A percentile compares a stretch with the other conserved stretches of the same genome.
Conservation (phyloP, 2,113 vertebrate species). For the Antennarius striatus region DNA sequence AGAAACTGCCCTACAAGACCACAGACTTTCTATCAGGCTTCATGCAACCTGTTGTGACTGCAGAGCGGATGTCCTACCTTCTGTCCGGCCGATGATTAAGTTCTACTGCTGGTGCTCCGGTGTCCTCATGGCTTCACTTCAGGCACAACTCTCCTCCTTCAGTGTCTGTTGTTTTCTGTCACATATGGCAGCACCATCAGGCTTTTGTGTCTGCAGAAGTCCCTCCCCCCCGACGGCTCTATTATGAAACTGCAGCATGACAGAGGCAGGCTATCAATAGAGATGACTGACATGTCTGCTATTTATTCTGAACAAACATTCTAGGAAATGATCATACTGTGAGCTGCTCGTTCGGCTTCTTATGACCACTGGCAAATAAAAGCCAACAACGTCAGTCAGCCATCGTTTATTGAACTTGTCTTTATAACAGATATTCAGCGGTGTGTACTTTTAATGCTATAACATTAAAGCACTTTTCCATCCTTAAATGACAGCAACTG, state of each 20-base stretch:
- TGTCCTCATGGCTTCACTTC: constrained; percentile 18
- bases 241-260: constrained; percentile 54
- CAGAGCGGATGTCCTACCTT: constrained; percentile 18
- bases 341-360: background rate
- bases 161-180: constrained; percentile 44
- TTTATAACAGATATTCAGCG: constrained; percentile 32
- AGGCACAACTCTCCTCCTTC: constrained; percentile 9
- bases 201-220: constrained; percentile 57
- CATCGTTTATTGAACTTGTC: constrained; percentile 58
- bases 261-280: constrained; percentile 40
- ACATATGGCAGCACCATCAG: constrained; percentile 31
- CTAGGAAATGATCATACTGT: constrained; percentile 6
- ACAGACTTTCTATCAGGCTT: constrained; percentile 32
- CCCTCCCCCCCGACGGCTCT: constrained; percentile 64
- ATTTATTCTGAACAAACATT: constrained; percentile 3
- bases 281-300: constrained; percentile 17
- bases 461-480: constrained; percentile 26
- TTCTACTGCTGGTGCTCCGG: constrained; percentile 31
- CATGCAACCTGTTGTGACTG: background rate
- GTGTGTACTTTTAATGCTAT: constrained; percentile 3
- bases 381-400: constrained; percentile 16
- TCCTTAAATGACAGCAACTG: constrained; percentile 37
- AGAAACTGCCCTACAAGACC: constrained; percentile 4
- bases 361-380: background rate
- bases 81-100: constrained; percentile 11